A percentile compares a stretch with the other conserved stretches of the same genome.
Evolutionary conservation across 2,888 invertebrate genomes (phyloP).

Genomic region (Drosophila mettleri): DNA sequence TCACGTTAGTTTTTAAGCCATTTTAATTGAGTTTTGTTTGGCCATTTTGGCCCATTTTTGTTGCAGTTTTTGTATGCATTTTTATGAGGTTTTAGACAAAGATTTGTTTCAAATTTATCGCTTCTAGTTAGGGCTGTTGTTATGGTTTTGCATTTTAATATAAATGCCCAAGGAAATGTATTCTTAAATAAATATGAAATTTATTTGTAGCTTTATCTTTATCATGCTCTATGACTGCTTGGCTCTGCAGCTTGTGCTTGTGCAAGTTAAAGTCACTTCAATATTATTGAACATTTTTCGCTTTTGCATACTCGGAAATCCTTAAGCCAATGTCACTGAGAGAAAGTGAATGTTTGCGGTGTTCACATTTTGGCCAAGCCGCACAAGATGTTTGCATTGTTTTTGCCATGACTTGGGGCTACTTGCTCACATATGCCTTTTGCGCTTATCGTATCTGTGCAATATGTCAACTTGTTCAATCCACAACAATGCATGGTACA

Average conservation of each 20-base stretch:
- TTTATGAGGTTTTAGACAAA: slow-evolving; percentile 20
- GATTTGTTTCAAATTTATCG: slow-evolving; percentile 23
- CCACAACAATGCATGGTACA: slow-evolving; percentile 42
- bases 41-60: slow-evolving; percentile 3
- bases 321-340: not conserved
- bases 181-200: not conserved
- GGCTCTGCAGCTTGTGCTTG: not conserved
- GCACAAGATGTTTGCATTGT: slow-evolving; percentile 7
- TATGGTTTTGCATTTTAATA: not conserved
- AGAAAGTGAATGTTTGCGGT: slow-evolving; percentile 25
- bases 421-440: slow-evolving; percentile 10
- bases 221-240: too few species aligned
- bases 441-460: slow-evolving; percentile 47
- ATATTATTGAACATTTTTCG: not conserved
- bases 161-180: not conserved
- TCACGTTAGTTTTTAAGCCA: slow-evolving; percentile 26
- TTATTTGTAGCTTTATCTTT: too few species aligned
- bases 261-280: not conserved
- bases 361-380: slow-evolving; percentile 9
- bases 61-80: slow-evolving; percentile 8
- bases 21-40: slow-evolving; percentile 68
- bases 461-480: slow-evolving; percentile 62
- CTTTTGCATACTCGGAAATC: not conserved
- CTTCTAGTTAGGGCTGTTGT: not conserved
- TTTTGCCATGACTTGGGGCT: slow-evolving; percentile 4